Base-by-base conservation (phyloP, 37 sponge, comb jelly and placozoan species). In the Dysidea cf. avara region DNA sequence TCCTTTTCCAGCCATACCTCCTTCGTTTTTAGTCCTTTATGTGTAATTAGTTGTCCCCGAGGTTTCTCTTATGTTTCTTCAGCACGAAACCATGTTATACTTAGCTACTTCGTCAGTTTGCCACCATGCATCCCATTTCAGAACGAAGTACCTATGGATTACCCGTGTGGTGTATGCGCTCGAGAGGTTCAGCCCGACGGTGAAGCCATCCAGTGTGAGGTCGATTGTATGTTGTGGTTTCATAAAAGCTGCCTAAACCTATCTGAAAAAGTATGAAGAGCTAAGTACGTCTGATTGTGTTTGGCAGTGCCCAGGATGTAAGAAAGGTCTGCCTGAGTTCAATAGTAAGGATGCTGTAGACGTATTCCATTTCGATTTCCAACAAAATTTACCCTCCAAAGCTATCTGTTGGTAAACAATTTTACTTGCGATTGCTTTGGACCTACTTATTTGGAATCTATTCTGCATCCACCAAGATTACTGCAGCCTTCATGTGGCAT, bases 401-500 rank as follows among this genome's bases (percentile, higher is more conserved):
- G 48, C 58, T 81, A 37, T 33, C 71, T n/a, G 71, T 54, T 17
- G 39, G 72, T 5, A 18, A 71, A 38, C 57, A 71, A 24, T 71
- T 74, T 24, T 74, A 74, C 61, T 22, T 60, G 34, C 22, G 73
- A 14, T 57, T 72, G 20, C 28, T 72, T 2, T 72, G 73, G 73
- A 72, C 73, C 11, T 58, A 72, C 53, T 49, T 74, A 5, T 74
- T 74, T 61, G 72, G 72, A 20, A 34, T 80, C 18, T 67, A 39
- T 37, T 77, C 68, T 56, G 78, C 68, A 26, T 74, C 74, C 17
- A 74, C 51, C 31, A 51, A 50, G 36, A 64, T 63, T 11, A 77
- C 68, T 0, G 21, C 58, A 24, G 78, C 71, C 20, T 79, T 79
- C 39, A 59, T 79, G 80, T 79, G 80, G 80, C 61, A 79, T 79